Base-by-base conservation (phyloP, 2,888 invertebrate species). In the Priocnemis perturbator region DNA sequence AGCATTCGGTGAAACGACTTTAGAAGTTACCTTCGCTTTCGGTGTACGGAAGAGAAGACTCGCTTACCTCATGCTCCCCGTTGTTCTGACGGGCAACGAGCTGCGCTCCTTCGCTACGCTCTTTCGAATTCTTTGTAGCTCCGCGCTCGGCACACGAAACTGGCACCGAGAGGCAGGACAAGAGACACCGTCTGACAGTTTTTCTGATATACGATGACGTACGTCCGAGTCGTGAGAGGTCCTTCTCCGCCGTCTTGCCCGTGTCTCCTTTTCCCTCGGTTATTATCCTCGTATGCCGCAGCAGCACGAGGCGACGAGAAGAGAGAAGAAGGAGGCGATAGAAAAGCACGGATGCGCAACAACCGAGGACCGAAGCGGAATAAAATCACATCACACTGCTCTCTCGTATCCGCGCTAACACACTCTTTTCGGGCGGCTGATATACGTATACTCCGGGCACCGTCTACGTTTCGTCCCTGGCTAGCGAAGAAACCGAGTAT, bases 381-480 rank as follows among this genome's bases (percentile, higher is more conserved):
- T 60, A 67, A 61, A 62, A 77, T 74, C 69, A 69, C 73, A 73
- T 79, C 74, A 77, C 78, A 71, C 71, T 73, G 71, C 47, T 11
- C 37, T 1, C 7, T 37, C 14, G 11, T 11, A 11, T 37, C 58
- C 57, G 67, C 55, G 50, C 9, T 53, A 64, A 26, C 44, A 64
- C 64, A 56, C 63, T 52, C 50, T 63, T 52, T 52, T 30, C 44
- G 50, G 50, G 11, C 37, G 14, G 14, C 2, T 1, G 37, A 11
- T n/a, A n/a, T n/a, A n/a, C 37, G 37, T 37, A 11, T 37, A 17
- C 50, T 26, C 15, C 23, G 20, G 26, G n/a, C n/a, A 55, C 26
- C n/a, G 21, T 20, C 3, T 20, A 23, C 55, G 14, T 21, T 37
- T 21, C 60, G 65, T 53, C 60, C 60, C 60, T 60, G 63, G 26